Evolutionary conservation across 2,113 vertebrate genomes (phyloP), one percentile per base, ranked within the genome.

Genomic region (Callopanchax toddi): DNA sequence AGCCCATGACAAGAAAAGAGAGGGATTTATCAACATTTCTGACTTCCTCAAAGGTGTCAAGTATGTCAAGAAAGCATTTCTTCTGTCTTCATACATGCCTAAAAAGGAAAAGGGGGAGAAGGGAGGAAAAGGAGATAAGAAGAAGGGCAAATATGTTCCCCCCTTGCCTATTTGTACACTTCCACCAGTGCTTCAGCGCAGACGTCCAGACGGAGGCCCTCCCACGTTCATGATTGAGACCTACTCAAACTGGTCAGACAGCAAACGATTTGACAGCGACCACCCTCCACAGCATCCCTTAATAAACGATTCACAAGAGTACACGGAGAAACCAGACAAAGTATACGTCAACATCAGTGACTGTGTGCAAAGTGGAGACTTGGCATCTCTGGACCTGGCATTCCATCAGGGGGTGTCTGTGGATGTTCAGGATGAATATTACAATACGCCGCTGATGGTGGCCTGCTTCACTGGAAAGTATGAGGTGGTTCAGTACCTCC

Each of bases 371-470:
- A 91, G 75, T 0, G 94, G 91, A 45, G 94, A 99, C 59, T 37
- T 94, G 6, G 91, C 93, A 15, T 95, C 97, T 18, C 81, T 99
- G 66, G 92, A 93, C 74, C 93, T 93, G 4, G 97, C 96, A 0
- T 93, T 99, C 40, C 91, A 87, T 2, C 79, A 93, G 17, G 93
- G 93, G 1, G 90, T 98, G 20, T 91, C 94, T 0, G 92, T 98
- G 78, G 93, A 99, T 52, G 69, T 95, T 36, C 91, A 91, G 46
- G 96, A 99, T 61, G 86, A 66, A 48, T 95, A 89, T 43, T 98
- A 95, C 83, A 97, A 96, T 90, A 98, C 96, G 0, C 96, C 96
- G 0, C 86, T 99, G 34, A 98, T 96, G 94, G 82, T 85, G 3
- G 96, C 96, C 0, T 98, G 96, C 74, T 81, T 89, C 21, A 91